Base-by-base conservation (phyloP, 2,888 invertebrate species). In the Fragum whitleyi region DNA sequence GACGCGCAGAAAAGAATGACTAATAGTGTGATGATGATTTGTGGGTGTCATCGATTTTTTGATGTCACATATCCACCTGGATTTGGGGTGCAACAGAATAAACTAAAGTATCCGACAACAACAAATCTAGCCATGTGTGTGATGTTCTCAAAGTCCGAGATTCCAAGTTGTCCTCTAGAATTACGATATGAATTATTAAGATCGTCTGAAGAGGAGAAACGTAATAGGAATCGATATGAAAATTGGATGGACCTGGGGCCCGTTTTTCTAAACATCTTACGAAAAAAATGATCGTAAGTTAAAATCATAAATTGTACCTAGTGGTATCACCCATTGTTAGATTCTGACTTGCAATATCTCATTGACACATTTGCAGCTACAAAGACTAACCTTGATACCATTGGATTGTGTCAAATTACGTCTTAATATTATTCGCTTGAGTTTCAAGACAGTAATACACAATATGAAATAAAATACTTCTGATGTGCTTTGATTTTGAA, bases 201-300 rank as follows among this genome's bases (percentile, higher is more conserved):
- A 62, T 51, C 51, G 7, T 19, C 16, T n/a, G 21, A 21, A 14
- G 36, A 65, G 16, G 42, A 42, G 9, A 19, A 16, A n/a, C 29
- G 11, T n/a, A 16, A 21, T 28, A 47, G 32, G 47, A 9, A 28
- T 6, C 9, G 1, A 11, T 23, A 16, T 14, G 16, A 23, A 21
- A 51, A 53, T 26, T 75, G 75, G 75, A 75, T 75, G 75, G 68
- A 75, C 59, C 26, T 28, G 36, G 75, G n/a, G n/a, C n/a, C n/a
- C n/a, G n/a, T n/a, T n/a, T n/a, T n/a, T n/a, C n/a, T n/a, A n/a
- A n/a, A n/a, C n/a, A n/a, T n/a, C n/a, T n/a, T n/a, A n/a, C n/a
- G n/a, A n/a, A n/a, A n/a, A n/a, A n/a, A n/a, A n/a, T n/a, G n/a
- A n/a, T n/a, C n/a, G n/a, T n/a, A n/a, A n/a, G n/a, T n/a, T n/a